Evolutionary conservation across 2,888 invertebrate genomes (phyloP), one percentile per base, ranked within the genome.

Genomic region (Globia sparganii): DNA sequence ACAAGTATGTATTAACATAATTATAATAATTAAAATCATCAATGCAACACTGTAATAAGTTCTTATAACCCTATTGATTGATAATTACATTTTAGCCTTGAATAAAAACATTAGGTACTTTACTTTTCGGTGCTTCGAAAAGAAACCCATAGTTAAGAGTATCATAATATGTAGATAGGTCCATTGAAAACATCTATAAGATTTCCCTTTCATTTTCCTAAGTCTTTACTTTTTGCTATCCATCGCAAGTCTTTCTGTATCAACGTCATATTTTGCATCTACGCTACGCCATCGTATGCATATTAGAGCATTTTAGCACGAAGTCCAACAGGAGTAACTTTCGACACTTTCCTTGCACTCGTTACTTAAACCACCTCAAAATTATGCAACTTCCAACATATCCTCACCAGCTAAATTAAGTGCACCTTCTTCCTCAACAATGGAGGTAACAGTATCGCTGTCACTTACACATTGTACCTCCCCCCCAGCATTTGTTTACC

Each of bases 401-500:
- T 76, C 43, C 28, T 82, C 13, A 72, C 21, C 62, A 25, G 70
- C 46, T 49, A 84, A 34, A 37, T 69, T 74, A 84, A 74, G 80
- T 84, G 73, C 28, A 62, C 31, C 8, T 62, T 49, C 65, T 59
- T 31, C 31, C 37, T 31, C 11, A 72, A 84, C 72, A 84, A 72
- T 84, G 15, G 67, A 58, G 37, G 25, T 4, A 34, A 18, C 61
- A 25, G 67, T 67, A 40, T 67, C 90, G 89, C 89, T 72, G 28
- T 49, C 89, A 88, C 89, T 85, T 18, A 25, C 81, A 79, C 81
- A 84, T 90, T 92, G 75, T 46, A 66, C 81, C 90, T 86, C 70
- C 25, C 61, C 34, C 67, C 73, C 81, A 86, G 84, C 91, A 88
- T 95, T 95, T 95, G 94, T 94, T 94, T 94, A 93, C 93, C 92